Evolutionary conservation across 2,888 invertebrate species (phyloP), one percentile per base, ranked within the genome.

Genomic region (Helicoverpa assulta): DNA sequence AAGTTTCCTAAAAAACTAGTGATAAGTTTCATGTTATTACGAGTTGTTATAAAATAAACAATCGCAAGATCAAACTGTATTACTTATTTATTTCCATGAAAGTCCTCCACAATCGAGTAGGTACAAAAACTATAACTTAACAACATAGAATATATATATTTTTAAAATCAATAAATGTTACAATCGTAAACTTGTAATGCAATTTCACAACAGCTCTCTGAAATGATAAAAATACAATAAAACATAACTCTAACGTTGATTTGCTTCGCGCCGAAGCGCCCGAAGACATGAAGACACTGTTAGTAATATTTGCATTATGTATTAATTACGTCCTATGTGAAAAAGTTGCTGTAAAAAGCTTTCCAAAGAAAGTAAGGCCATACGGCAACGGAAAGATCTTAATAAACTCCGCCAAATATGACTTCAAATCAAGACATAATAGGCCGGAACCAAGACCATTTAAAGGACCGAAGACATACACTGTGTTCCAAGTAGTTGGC

Each of bases 321-420:
- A 67, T 83, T 60, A 82, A 66, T 59, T 62, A 81, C 60, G 83
- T 72, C n/a, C 18, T 78, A 55, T 73, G 79, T 53, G 66, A 67
- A 18, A 72, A 74, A 43, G 5, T 67, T 40, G 29, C 67, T 21
- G 57, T 77, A 1, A 86, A 85, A 56, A 43, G 60, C 0, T 87
- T 71, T 50, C 88, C 90, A 0, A 90, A 90, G 65, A 89, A 90
- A 72, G 81, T 85, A 7, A 76, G 75, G 14, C 61, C 81, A 4
- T 85, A 83, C 8, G 87, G 83, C 14, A 81, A 85, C 14, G 77
- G 83, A 12, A 75, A 80, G 61, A 74, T 89, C 4, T 82, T 91
- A 55, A 57, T 91, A 21, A 88, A 92, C 37, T 78, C 89, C 3
- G 88, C 86, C 26, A 90, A 88, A 78, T 88, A 86, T 78, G 55